Evolutionary conservation across 92 coral and sea anemone genomes (phyloP), one percentile per base, ranked within the genome.

Genomic region (Anthopleura xanthogrammica): DNA sequence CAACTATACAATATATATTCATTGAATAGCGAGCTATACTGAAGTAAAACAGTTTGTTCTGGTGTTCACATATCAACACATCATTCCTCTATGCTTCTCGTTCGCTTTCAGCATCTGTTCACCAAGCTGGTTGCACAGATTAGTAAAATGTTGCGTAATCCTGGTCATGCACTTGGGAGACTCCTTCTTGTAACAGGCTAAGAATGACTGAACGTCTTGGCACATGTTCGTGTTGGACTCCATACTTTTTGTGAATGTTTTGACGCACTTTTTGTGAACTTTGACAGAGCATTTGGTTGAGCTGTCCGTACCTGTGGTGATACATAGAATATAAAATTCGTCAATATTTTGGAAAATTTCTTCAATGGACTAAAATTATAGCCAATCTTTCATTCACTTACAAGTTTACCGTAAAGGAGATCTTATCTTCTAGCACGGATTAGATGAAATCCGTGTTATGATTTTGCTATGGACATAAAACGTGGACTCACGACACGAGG

Each of bases 171-270:
- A 83, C 23, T 41, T 57, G 52, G 72, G 84, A 3, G 88, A 78
- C 23, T 62, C 87, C 60, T 78, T 70, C 48, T 75, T 73, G 87
- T 92, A 92, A 72, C 97, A 92, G 80, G 72, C 29, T 70, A 92
- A 77, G 29, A 92, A 92, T 24, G 60, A 79, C 83, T 90, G 91
- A 16, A 92, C 85, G 39, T 92, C 94, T 52, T 88, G 80, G 75
- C 97, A 92, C 88, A 92, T 92, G 90, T 90, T 90, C 60, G 86
- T 36, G 77, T 92, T 72, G 6, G 60, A 5, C 76, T 77, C 77
- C 94, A 92, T 77, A 86, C 41, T 83, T 41, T 78, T 23, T 12
- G 91, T 85, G 85, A 92, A 88, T 1, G 57, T 55, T 7, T 76
- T n/a, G 43, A 90, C 97, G 54, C 97, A 92, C 36, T 71, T 80